phyloP scores from a whole-genome alignment of 1,140 invertebrate genomes.

The Proales similis region DNA sequence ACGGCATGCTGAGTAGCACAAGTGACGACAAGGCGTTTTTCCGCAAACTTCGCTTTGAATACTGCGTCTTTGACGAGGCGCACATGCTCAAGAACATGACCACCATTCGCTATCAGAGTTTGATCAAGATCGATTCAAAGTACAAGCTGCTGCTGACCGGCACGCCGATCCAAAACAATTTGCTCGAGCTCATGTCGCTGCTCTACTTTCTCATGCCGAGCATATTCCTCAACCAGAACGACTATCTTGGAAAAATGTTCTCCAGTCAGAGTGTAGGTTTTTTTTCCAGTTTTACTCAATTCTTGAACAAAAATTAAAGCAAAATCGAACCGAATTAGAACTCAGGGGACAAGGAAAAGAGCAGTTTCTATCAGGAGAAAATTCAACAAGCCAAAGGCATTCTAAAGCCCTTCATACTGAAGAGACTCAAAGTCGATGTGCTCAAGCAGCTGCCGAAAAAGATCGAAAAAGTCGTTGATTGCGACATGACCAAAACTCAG shows the following conservation, averaged over 20 bases:
- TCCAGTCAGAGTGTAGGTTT: neutral
- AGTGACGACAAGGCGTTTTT: slow-evolving; percentile 83
- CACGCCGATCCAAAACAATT: slow-evolving; percentile 88
- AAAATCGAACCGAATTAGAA: neutral
- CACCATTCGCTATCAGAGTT: slow-evolving; percentile 75
- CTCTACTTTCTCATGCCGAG: slow-evolving; percentile 91
- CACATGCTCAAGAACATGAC: slow-evolving; percentile 97
- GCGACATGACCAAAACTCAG: slow-evolving; percentile 65
- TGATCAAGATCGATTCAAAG: slow-evolving; percentile 75
- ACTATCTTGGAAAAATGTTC: slow-evolving; percentile 31
- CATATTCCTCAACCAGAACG: slow-evolving; percentile 61
- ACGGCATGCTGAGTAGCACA: slow-evolving; percentile 69
- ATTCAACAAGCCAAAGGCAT: slow-evolving; percentile 85
- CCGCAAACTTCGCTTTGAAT: slow-evolving; percentile 75
- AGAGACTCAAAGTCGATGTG: slow-evolving; percentile 75
- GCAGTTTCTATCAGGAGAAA: slow-evolving; percentile 72
- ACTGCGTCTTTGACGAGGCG: slow-evolving; percentile 90
- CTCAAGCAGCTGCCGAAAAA: slow-evolving; percentile 66
- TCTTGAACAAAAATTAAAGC: slow-evolving; percentile 41
- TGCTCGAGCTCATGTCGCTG: slow-evolving; percentile 86
- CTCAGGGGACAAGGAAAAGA: slow-evolving; percentile 39
- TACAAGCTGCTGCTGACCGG: slow-evolving; percentile 77
- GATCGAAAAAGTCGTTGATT: slow-evolving; percentile 61
- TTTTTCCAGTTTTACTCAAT: slow-evolving; percentile 1
- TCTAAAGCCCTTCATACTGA: slow-evolving; percentile 86